Evolutionary conservation across 2,888 invertebrate species (phyloP).

Genomic region (Platycnemis pennipes): DNA sequence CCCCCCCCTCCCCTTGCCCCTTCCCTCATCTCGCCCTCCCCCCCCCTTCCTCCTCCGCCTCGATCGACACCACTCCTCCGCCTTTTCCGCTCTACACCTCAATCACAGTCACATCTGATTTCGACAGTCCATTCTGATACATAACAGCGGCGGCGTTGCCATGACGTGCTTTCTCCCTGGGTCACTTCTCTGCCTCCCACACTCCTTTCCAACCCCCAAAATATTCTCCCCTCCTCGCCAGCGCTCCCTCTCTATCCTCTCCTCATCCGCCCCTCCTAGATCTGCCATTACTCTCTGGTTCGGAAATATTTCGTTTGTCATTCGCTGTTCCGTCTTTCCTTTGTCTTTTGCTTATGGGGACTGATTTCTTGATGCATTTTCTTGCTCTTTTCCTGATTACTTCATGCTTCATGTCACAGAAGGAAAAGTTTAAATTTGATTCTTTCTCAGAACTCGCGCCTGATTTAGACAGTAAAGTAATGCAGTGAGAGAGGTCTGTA

Average conservation of each 20-base stretch:
- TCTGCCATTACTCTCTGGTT: not conserved
- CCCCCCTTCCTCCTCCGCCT: not conserved
- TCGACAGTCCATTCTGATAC: constrained; percentile 33
- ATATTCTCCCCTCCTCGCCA: not conserved
- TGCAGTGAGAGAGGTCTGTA: no score
- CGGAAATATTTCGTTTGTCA: not conserved
- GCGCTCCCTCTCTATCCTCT: not conserved
- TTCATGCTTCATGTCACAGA: no score
- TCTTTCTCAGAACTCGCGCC: no score
- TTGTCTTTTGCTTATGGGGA: no score
- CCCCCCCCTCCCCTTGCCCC: no score
- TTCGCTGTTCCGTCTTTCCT: not conserved
- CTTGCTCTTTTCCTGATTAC: no score
- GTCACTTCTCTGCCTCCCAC: not conserved
- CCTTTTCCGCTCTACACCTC: not conserved
- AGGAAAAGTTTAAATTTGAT: no score
- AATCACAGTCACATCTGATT: constrained; percentile 41
- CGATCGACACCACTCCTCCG: not conserved
- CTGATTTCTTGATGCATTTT: no score
- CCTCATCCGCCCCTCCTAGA: not conserved
- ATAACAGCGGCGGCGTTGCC: constrained; percentile 8
- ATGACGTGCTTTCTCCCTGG: not conserved
- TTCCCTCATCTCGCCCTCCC: not conserved
- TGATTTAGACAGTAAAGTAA: no score
- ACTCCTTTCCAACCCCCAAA: not conserved